phyloP scores from a whole-genome alignment of 2,797 vertebrate species.

The Sebastes baramenuke region DNA sequence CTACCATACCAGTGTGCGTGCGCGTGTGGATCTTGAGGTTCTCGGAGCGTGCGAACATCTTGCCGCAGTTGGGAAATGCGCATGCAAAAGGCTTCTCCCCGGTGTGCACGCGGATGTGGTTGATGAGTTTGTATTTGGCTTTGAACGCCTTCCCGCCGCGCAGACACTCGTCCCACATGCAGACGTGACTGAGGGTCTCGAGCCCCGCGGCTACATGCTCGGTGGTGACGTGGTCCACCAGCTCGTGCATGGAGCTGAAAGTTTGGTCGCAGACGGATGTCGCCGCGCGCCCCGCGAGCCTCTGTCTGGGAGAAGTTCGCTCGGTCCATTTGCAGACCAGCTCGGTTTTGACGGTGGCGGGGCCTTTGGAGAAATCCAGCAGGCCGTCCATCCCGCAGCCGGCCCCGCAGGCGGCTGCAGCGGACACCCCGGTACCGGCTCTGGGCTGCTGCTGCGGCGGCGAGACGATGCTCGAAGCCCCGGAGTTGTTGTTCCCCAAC shows the following conservation, averaged over 20 bases:
- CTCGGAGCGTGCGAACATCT: constrained; percentile 97
- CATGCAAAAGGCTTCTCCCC: constrained; percentile 96
- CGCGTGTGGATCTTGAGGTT: constrained; percentile 98
- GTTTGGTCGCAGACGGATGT: constrained; percentile 92
- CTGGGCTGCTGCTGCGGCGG: constrained; percentile 42
- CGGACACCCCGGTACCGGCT: constrained; percentile 29
- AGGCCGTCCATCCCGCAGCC: constrained; percentile 64
- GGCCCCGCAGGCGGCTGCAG: constrained; percentile 27
- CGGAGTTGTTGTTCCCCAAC: constrained; percentile 83
- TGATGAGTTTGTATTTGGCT: constrained; percentile 98
- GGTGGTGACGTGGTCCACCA: constrained; percentile 97
- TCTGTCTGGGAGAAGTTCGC: constrained; percentile 78
- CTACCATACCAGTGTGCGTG: constrained; percentile 97
- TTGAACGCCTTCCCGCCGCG: constrained; percentile 96
- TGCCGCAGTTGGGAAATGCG: constrained; percentile 94
- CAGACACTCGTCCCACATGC: constrained; percentile 95
- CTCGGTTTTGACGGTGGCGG: constrained; percentile 92
- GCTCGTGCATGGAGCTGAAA: constrained; percentile 96
- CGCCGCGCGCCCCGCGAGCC: constrained; percentile 70
- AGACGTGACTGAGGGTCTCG: constrained; percentile 94
- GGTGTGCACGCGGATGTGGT: constrained; percentile 96
- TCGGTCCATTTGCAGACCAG: constrained; percentile 95
- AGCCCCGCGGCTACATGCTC: constrained; percentile 96
- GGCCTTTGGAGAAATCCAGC: constrained; percentile 75
- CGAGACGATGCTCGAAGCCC: constrained; percentile 76